phyloP scores from a whole-genome alignment of 2,888 invertebrate species.

The Onthophagus sagittarius region DNA sequence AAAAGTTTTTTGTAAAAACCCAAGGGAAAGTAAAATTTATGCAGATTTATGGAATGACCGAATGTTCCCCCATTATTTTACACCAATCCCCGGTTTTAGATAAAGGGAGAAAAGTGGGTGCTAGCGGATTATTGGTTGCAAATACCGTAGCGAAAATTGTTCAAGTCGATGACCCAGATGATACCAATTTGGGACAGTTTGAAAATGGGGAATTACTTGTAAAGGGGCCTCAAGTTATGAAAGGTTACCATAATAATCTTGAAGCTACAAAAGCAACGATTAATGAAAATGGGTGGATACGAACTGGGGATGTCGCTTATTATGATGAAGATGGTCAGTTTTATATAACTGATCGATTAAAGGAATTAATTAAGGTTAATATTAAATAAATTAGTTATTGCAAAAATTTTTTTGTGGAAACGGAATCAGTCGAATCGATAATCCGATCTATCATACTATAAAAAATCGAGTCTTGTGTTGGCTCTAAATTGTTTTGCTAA shows the following conservation, averaged over 20 bases:
- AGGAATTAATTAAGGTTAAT: conserved; percentile 68
- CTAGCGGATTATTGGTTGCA: conserved; percentile 57
- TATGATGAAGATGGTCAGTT: conserved; percentile 62
- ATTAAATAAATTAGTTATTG: background rate
- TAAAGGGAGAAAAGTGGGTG: conserved; percentile 34
- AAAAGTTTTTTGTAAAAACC: conserved; percentile 36
- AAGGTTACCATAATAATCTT: conserved; percentile 66
- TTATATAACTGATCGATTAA: conserved; percentile 69
- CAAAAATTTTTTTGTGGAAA: conserved; percentile 1
- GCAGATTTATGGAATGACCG: conserved; percentile 64
- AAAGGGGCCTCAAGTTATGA: conserved; percentile 75
- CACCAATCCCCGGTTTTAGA: conserved; percentile 34
- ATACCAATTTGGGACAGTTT: conserved; percentile 27
- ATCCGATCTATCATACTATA: too few relatives aligned
- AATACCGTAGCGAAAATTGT: conserved; percentile 64
- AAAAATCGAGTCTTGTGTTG: too few relatives aligned
- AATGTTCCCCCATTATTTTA: conserved; percentile 59
- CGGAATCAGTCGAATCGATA: too few relatives aligned
- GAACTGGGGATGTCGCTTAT: conserved; percentile 58
- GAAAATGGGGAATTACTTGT: conserved; percentile 68
- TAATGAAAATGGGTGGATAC: conserved; percentile 64
- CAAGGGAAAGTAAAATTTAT: conserved; percentile 29
- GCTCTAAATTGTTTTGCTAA: too few relatives aligned
- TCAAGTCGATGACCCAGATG: conserved; percentile 38
- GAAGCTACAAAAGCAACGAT: conserved; percentile 66